Evolutionary conservation across 1,140 invertebrate species (phyloP).

Genomic region (Drosophila parabipectinata): DNA sequence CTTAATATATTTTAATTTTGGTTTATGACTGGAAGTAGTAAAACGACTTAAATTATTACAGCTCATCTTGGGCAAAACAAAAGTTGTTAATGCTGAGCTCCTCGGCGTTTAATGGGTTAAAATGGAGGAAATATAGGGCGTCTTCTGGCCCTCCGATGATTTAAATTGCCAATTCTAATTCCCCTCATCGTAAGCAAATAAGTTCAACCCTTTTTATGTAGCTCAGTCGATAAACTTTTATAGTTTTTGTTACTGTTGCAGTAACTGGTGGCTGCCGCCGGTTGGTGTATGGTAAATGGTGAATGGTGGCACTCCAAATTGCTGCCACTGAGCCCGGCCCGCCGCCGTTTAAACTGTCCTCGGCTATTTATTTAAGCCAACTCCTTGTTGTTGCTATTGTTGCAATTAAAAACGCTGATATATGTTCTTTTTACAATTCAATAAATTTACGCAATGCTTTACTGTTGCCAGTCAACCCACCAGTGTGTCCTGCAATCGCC

Average conservation of each 20-base stretch:
- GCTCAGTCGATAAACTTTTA: constrained; percentile 64
- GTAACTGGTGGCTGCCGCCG: constrained; percentile 1
- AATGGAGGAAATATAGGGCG: background rate
- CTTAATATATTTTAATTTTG: constrained; percentile 54
- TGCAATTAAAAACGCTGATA: constrained; percentile 81
- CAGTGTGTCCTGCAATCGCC: background rate
- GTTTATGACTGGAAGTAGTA: constrained; percentile 43
- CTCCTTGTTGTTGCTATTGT: constrained; percentile 42
- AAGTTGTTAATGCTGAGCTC: constrained; percentile 31
- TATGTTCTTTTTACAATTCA: constrained; percentile 82
- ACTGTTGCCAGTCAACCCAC: constrained; percentile 45
- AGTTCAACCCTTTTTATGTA: constrained; percentile 58
- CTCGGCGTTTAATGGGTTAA: constrained; percentile 6
- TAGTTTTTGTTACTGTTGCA: constrained; percentile 21
- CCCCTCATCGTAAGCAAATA: constrained; percentile 11
- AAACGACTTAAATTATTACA: constrained; percentile 41
- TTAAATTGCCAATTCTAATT: constrained; percentile 39
- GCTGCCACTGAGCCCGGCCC: constrained; percentile 7
- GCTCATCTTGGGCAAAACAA: constrained; percentile 42
- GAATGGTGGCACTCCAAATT: constrained; percentile 9
- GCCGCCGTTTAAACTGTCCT: constrained; percentile 56
- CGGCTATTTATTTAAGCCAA: constrained; percentile 59
- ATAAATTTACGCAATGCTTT: constrained; percentile 78
- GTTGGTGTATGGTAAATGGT: background rate
- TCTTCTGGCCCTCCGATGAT: constrained; percentile 28